phyloP scores from a whole-genome alignment of 2,113 vertebrate species.

The Halcyon malimbica region DNA sequence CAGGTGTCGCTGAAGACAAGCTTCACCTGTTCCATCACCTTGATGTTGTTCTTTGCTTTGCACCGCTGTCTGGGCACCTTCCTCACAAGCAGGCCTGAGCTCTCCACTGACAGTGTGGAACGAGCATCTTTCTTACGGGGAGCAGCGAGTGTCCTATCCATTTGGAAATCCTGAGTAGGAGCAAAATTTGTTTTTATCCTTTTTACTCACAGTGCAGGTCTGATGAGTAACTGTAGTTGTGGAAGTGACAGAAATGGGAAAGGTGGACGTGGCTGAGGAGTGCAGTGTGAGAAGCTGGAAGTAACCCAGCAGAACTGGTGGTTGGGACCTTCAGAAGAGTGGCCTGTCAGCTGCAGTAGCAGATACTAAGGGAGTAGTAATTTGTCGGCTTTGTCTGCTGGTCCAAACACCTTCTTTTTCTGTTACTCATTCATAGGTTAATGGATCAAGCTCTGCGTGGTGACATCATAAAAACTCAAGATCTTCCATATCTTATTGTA shows the following conservation, averaged over 20 bases:
- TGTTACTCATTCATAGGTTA: conserved; percentile 74
- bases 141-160: not conserved
- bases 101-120: too few relatives aligned
- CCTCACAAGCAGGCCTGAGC: not conserved
- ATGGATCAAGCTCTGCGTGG: conserved; percentile 86
- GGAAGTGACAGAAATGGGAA: not conserved
- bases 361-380: not conserved
- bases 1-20: not conserved
- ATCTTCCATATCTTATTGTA: conserved; percentile 80
- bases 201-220: not conserved
- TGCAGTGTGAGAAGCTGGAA: not conserved
- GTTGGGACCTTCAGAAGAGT: not conserved
- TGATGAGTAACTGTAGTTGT: not conserved
- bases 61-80: not conserved
- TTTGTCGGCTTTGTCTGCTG: not conserved
- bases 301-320: not conserved
- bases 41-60: not conserved
- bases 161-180: not conserved
- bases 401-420: not conserved
- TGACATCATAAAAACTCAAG: conserved; percentile 86
- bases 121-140: not conserved
- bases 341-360: not conserved
- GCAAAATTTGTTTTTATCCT: not conserved
- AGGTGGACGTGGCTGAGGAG: not conserved
- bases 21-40: too few relatives aligned